phyloP scores from a whole-genome alignment of 2,113 vertebrate genomes.

The Bos javanicus region DNA sequence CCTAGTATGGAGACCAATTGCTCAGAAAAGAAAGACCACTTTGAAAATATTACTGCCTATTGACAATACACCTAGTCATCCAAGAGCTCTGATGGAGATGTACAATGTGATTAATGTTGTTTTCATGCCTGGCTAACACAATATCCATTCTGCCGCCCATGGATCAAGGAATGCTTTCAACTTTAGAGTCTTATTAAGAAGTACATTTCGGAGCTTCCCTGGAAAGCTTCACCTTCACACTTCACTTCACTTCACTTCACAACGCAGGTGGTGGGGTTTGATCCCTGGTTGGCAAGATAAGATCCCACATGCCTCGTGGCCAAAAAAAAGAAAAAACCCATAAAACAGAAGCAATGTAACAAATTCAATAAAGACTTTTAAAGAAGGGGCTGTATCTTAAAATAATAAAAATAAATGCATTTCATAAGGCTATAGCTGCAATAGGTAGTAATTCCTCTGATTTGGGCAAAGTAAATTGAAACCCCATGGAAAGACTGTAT shows the following conservation, averaged over 20 bases:
- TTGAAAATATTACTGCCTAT: neutral
- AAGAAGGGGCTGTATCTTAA: neutral
- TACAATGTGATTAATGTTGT: neutral
- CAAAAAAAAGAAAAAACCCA: accelerated
- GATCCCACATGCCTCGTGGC: neutral
- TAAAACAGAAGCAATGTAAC: neutral
- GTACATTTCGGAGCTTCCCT: neutral
- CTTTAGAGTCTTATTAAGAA: neutral
- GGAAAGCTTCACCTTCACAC: neutral
- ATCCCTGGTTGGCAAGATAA: neutral
- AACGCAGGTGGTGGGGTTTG: accelerated
- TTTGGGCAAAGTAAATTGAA: neutral
- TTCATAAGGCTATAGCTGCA: neutral
- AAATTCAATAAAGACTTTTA: neutral
- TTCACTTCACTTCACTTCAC: too few relatives aligned
- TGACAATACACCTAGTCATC: neutral
- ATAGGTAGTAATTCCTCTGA: neutral
- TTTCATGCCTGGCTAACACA: neutral
- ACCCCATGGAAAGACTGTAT: neutral
- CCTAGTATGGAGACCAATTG: neutral
- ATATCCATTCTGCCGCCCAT: neutral
- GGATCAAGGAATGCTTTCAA: neutral
- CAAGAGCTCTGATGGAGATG: neutral
- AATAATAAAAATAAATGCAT: neutral
- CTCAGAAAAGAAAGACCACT: neutral